Evolutionary conservation across 2,797 vertebrate genomes (phyloP), one percentile per base, ranked within the genome.

Genomic region (Phoeniculus purpureus): DNA sequence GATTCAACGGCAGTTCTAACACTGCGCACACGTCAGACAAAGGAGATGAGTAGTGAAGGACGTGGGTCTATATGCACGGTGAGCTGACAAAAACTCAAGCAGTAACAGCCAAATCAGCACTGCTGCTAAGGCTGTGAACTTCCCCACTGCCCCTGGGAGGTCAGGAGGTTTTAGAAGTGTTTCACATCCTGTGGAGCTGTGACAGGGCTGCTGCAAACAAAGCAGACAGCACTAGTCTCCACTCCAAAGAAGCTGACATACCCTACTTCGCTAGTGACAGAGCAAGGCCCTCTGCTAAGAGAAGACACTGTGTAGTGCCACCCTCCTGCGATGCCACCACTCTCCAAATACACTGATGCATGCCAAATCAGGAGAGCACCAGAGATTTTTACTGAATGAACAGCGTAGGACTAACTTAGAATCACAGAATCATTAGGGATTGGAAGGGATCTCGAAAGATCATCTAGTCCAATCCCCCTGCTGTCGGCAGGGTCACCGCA

Each of bases 31-130:
- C 19, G 52, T 21, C 34, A 64, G 58, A 51, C 25, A 67, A 61
- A 61, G 7, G 32, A 81, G 26, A 73, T 7, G 55, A 12, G 37
- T 37, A 12, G 37, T 37, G 37, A 37, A 37, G 37, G 37, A 37
- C 37, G 37, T 37, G 37, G 51, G 23, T 34, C 37, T 61, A 3
- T 4, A 67, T 0, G 0, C 1, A 45, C 51, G n/a, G 83, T 12
- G 23, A 75, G 40, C 25, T 68, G 27, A 78, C 23, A 37, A 75
- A 81, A 91, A 72, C 15, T 54, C 7, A 64, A 85, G 23, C 4
- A 27, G 3, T 43, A 90, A 83, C 15, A n/a, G 20, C 1, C 7
- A 71, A 82, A 77, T 26, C 10, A 17, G 60, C 48, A 50, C 23
- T 89, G 76, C 32, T 64, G 32, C 48, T 45, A 43, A 55, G 52